Evolutionary conservation across 2,888 invertebrate species (phyloP), one percentile per base, ranked within the genome.

Genomic region (Scotopteryx bipunctaria): DNA sequence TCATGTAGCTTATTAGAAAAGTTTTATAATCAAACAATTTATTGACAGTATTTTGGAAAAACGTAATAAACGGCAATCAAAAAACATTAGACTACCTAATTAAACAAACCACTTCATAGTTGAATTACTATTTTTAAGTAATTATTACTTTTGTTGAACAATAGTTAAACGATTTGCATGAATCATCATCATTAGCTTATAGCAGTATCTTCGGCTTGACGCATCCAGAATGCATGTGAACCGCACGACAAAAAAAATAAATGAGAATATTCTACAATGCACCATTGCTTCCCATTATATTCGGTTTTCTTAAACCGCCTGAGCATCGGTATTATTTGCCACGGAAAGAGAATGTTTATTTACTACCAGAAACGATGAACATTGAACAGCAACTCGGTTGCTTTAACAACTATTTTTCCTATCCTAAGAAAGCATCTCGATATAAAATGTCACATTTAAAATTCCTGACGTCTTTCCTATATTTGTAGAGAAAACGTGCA

Each of bases 361-460:
- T 27, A 27, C 27, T 27, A 11, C 9, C n/a, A 32, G 32, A 14
- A 32, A 32, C 32, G 15, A 8, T 32, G 15, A 40, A 38, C n/a
- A 15, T 23, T 4, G 9, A 27, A 16, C n/a, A 29, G 14, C 8
- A 23, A 6, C 31, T 32, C 15, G 1, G 14, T 45, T 45, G 15
- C 11, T n/a, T n/a, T 32, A 33, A 21, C 11, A 46, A 37, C 29
- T n/a, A 37, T 15, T 21, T 37, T 37, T 31, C 15, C 17, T 17
- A 27, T n/a, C 17, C 16, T 17, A 35, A 32, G 27, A 42, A 25
- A 32, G 19, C 23, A 27, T 11, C 5, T 19, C 17, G 35, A 25
- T 27, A 42, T 33, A 43, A 50, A 50, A 50, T 38, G 47, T 43
- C 40, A 44, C 15, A 44, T 48, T 44, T 49, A 4, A 44, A 54